Percentiles rank a stretch among this genome's conserved stretches.
These are phyloP conservation scores for Malurus elegans DNA, from an alignment of 2,113 vertebrate genomes.

Conservation along the genomic window DNA sequence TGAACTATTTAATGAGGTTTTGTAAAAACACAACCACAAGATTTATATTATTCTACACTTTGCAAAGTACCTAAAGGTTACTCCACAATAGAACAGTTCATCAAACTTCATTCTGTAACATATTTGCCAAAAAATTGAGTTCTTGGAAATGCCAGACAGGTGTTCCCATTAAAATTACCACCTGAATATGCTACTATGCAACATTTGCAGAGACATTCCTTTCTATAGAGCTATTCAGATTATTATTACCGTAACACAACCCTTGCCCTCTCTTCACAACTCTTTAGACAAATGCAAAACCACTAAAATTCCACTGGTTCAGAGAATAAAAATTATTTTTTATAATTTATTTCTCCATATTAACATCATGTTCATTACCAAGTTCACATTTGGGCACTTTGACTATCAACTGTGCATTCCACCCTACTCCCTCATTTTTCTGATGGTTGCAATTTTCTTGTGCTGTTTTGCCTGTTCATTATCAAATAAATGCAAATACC, in stretches of 20 bases:
- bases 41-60: not conserved
- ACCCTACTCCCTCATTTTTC: not conserved
- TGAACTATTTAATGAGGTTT: not conserved
- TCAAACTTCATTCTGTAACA: not conserved
- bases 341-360: not conserved
- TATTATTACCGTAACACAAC: not conserved
- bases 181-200: not conserved
- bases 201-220: not conserved
- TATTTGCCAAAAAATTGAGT: not conserved
- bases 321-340: not conserved
- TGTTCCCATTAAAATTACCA: not conserved
- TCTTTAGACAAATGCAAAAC: not conserved
- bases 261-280: not conserved
- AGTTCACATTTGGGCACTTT: not conserved
- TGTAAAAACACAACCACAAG: not conserved
- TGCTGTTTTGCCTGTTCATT: not conserved
- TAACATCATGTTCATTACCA: rapidly evolving
- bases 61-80: not conserved
- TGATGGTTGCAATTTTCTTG: not conserved
- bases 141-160: not conserved
- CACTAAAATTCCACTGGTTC: not conserved
- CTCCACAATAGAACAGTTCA: not conserved
- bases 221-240: not conserved
- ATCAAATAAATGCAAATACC: not conserved
- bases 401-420: not conserved